phyloP scores from a whole-genome alignment of 1,140 invertebrate species.

The Camponotus floridanus region DNA sequence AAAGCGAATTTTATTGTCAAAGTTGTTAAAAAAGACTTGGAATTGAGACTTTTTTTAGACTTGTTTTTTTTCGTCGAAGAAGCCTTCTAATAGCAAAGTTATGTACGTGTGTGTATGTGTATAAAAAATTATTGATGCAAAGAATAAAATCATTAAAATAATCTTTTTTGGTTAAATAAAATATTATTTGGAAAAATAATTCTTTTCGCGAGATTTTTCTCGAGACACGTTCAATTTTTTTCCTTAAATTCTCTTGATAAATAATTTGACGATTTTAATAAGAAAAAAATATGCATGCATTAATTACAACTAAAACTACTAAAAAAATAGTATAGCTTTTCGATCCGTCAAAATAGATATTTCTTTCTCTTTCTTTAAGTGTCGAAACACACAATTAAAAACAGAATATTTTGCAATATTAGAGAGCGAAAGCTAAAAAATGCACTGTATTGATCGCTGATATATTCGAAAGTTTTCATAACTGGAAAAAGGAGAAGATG shows the following conservation, averaged over 20 bases:
- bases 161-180: neutral
- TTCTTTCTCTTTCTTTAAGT: neutral
- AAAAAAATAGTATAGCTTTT: neutral
- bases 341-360: neutral
- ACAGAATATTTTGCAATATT: neutral
- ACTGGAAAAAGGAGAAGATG: neutral
- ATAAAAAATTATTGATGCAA: neutral
- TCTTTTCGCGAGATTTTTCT: neutral
- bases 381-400: neutral
- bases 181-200: neutral
- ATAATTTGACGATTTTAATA: neutral
- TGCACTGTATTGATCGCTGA: slow-evolving; percentile 44
- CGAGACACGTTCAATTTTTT: neutral
- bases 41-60: neutral
- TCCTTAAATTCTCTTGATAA: neutral
- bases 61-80: neutral
- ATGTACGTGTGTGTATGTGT: too few relatives aligned
- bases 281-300: neutral
- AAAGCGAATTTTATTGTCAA: neutral
- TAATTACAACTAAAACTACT: neutral
- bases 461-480: slow-evolving; percentile 47
- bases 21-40: neutral
- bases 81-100: neutral
- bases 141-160: neutral
- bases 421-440: neutral